Conservation (phyloP, 2,113 vertebrate species). For the Climacteris rufus region DNA sequence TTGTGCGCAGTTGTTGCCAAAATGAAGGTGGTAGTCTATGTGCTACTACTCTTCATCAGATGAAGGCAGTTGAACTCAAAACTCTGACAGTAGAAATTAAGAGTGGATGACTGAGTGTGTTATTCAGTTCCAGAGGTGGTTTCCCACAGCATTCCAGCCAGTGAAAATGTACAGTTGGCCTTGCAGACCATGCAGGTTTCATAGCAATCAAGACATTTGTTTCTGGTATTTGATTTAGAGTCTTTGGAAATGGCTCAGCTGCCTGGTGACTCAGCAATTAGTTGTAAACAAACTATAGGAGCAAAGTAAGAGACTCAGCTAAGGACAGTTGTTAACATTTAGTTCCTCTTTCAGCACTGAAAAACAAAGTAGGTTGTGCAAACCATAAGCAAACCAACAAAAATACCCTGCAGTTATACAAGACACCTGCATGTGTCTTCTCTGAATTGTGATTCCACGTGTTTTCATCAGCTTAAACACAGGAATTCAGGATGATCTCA, state of each 20-base stretch:
- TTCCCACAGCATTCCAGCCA: neutral
- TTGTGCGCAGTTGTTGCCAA: neutral
- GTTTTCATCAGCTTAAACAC: neutral
- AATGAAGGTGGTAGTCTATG: neutral
- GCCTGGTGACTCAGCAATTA: constrained; percentile 58
- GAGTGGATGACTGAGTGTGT: neutral
- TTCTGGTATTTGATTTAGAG: neutral
- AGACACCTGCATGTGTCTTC: neutral
- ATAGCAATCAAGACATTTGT: neutral
- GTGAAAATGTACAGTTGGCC: neutral
- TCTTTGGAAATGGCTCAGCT: constrained; percentile 20
- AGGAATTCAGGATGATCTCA: neutral
- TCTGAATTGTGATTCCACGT: neutral
- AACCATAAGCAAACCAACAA: neutral
- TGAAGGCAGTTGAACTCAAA: neutral
- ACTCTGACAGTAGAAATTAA: neutral
- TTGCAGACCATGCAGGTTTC: neutral
- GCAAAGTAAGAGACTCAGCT: neutral
- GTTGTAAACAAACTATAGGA: constrained; percentile 50
- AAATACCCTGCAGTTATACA: neutral
- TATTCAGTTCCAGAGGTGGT: neutral
- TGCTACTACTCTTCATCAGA: neutral
- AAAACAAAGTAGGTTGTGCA: neutral
- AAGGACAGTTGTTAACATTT: constrained; percentile 8
- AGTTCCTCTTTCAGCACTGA: neutral